Evolutionary conservation across 2,113 vertebrate species (phyloP).

Genomic region (Strix uralensis): DNA sequence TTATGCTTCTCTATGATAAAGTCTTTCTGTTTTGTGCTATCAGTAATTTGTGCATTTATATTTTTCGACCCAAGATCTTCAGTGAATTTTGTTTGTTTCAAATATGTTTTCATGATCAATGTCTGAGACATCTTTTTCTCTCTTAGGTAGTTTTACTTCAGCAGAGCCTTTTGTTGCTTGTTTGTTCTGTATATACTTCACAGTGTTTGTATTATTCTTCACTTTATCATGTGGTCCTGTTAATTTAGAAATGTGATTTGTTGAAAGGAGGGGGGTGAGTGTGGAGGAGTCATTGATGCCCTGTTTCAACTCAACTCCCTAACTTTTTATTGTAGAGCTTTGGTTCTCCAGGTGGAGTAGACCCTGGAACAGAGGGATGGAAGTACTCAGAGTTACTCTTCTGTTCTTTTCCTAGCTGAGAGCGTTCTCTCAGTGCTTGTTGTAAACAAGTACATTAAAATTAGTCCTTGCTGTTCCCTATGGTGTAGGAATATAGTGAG

Average conservation of each 20-base stretch:
- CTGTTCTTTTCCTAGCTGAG: neutral
- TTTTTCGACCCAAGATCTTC: neutral
- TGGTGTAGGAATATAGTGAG: neutral
- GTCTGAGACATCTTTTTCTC: neutral
- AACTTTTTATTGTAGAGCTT: neutral
- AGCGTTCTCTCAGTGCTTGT: neutral
- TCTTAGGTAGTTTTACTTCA: neutral
- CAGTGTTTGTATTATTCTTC: neutral
- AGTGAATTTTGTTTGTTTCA: neutral
- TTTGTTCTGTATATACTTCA: neutral
- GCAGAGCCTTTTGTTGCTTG: neutral
- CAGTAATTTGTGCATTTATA: neutral
- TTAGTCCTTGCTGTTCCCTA: neutral
- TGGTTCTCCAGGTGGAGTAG: neutral
- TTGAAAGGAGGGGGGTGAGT: neutral
- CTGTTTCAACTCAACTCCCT: neutral
- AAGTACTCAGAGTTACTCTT: neutral
- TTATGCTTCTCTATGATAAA: neutral
- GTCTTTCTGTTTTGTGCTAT: neutral
- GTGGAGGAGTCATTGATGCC: neutral
- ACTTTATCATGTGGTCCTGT: neutral
- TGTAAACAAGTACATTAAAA: neutral
- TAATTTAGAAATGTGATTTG: neutral
- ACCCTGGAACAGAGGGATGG: neutral
- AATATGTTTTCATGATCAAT: neutral